phyloP scores from a whole-genome alignment of 2,113 vertebrate species.

The Maccullochella peelii region DNA sequence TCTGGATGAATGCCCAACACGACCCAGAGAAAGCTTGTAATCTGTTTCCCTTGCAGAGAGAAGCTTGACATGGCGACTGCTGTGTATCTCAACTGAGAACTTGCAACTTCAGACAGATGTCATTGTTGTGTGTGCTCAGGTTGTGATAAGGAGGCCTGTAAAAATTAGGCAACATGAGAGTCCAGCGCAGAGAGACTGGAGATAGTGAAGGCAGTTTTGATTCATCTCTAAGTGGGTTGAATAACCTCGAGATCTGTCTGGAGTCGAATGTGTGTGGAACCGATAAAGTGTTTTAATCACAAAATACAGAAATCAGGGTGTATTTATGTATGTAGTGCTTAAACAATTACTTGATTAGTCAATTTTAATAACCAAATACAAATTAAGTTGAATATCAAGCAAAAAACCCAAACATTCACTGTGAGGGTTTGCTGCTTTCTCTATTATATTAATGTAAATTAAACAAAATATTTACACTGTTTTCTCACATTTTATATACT shows the following conservation, averaged over 20 bases:
- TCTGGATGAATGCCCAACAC: constrained; percentile 46
- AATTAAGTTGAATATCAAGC: too few relatives aligned
- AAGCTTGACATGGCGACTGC: constrained; percentile 8
- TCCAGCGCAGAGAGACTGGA: constrained; percentile 19
- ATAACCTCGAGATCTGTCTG: not conserved
- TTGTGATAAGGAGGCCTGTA: constrained; percentile 39
- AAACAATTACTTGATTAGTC: not conserved
- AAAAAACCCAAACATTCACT: not conserved
- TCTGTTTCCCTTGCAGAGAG: constrained; percentile 23
- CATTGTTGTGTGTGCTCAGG: constrained; percentile 21
- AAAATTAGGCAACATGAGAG: constrained; percentile 44
- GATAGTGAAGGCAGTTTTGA: constrained; percentile 13
- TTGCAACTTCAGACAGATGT: constrained; percentile 18
- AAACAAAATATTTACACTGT: too few relatives aligned
- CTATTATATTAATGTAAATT: too few relatives aligned
- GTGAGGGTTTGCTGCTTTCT: too few relatives aligned
- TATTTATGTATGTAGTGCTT: not conserved
- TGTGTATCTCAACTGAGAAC: constrained; percentile 4
- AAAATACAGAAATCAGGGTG: not conserved
- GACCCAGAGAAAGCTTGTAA: constrained; percentile 27
- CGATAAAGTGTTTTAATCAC: not conserved
- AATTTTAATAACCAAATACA: too few relatives aligned
- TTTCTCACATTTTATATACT: not conserved
- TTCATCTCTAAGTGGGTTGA: constrained; percentile 19
- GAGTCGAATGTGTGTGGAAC: not conserved